These are phyloP conservation scores for Mohoua ochrocephala DNA, from an alignment of 2,113 vertebrate species.

Conservation along the genomic window DNA sequence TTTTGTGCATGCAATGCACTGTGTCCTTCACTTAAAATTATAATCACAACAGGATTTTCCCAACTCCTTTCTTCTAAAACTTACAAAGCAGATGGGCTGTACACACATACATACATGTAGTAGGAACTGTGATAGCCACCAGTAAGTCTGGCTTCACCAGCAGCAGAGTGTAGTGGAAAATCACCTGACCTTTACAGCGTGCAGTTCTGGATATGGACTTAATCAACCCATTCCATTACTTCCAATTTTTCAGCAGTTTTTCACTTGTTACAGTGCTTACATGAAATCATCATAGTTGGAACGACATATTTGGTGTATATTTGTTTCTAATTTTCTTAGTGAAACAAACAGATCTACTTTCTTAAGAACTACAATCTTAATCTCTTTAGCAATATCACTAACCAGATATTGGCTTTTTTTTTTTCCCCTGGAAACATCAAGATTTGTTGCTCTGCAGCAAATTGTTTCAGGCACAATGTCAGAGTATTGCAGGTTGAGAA, in stretches of 20 bases:
- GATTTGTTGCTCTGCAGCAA: background rate
- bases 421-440: background rate
- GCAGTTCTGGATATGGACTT: background rate
- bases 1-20: background rate
- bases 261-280: background rate
- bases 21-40: background rate
- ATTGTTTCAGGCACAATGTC: background rate
- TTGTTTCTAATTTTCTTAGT: background rate
- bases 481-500: background rate
- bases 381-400: background rate
- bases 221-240: background rate
- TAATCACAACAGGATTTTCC: background rate
- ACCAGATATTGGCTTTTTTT: background rate
- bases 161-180: background rate
- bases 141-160: background rate
- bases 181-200: background rate
- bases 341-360: background rate
- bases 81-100: background rate
- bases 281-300: background rate
- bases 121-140: background rate
- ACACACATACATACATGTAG: accelerated
- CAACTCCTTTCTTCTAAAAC: background rate
- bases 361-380: background rate
- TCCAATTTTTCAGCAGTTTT: background rate
- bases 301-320: background rate